Percentiles rank a stretch among this genome's conserved stretches.
Conservation (phyloP, 2,797 vertebrate species). For the Prionace glauca region DNA sequence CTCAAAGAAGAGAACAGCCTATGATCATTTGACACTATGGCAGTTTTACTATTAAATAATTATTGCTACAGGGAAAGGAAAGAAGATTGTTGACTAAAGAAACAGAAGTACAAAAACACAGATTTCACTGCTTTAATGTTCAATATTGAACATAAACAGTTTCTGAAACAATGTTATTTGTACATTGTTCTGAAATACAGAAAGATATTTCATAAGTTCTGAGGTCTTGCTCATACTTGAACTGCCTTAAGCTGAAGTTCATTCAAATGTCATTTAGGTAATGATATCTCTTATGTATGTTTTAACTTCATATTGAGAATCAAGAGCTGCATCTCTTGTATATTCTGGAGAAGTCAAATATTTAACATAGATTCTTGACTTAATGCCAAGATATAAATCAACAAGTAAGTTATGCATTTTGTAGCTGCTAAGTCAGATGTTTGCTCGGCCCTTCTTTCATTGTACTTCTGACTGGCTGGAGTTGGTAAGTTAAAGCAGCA, state of each 20-base stretch:
- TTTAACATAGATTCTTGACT: background rate
- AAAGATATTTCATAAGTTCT: background rate
- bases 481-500: background rate
- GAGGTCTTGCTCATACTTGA: background rate
- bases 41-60: background rate
- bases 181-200: background rate
- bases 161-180: background rate
- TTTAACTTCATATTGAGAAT: background rate
- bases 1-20: too few relatives aligned
- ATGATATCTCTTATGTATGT: background rate
- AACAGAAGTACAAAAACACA: background rate
- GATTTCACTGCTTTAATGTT: background rate
- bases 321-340: background rate
- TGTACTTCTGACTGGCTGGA: background rate
- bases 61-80: background rate
- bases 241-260: background rate
- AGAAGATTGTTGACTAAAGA: background rate
- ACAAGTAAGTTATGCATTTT: background rate
- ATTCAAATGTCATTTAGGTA: background rate
- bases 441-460: background rate
- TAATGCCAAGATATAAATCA: background rate
- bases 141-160: background rate
- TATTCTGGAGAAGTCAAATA: constrained; percentile 8
- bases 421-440: background rate
- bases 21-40: too few relatives aligned